Conservation (phyloP, 2,113 vertebrate genomes). For the Oenanthe oenanthe region DNA sequence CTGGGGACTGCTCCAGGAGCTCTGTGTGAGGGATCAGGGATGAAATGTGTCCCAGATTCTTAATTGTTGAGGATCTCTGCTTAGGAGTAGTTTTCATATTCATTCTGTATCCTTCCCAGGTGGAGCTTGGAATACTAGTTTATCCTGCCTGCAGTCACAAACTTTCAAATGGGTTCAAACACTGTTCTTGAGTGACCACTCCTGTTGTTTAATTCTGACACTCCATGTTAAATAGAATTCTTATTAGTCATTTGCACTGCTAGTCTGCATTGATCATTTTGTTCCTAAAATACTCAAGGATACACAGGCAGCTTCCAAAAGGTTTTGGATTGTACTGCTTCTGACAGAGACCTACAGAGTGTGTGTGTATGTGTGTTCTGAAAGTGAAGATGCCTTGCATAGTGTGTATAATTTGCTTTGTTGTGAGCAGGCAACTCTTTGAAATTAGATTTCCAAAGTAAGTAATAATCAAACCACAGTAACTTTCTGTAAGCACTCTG, state of each 20-base stretch:
- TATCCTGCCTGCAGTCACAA: not conserved
- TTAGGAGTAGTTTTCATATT: not conserved
- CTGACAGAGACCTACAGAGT: not conserved
- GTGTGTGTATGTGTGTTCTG: not conserved
- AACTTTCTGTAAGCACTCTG: not conserved
- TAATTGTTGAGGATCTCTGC: not conserved
- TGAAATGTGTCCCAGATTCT: not conserved
- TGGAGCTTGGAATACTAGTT: not conserved
- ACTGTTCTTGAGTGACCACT: not conserved
- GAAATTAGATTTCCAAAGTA: not conserved
- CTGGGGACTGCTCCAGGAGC: not conserved
- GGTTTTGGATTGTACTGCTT: not conserved
- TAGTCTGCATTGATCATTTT: accelerated
- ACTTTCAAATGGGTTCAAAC: not conserved
- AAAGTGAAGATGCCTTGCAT: not conserved
- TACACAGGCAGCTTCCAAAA: not conserved
- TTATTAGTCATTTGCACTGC: too few species aligned
- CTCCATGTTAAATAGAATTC: not conserved
- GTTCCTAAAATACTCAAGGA: not conserved
- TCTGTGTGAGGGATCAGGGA: not conserved
- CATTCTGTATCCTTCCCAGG: not conserved
- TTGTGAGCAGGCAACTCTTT: not conserved
- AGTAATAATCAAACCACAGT: not conserved
- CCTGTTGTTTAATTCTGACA: not conserved
- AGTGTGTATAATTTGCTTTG: not conserved